Base-by-base conservation (phyloP, 2,113 vertebrate species). In the Podilymbus podiceps region DNA sequence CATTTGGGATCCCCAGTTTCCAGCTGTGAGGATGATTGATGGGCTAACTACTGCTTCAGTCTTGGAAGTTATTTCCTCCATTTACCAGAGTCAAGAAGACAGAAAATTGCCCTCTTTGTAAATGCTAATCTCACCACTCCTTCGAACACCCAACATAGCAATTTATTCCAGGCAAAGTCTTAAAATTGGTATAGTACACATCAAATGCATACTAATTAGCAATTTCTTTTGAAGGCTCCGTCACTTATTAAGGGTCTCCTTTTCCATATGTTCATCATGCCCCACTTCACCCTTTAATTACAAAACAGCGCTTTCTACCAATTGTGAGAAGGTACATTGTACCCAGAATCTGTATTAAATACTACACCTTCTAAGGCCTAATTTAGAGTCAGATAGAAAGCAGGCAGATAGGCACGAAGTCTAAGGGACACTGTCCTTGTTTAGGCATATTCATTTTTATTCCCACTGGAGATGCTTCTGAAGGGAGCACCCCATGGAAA, bases 11-110 rank as follows among this genome's bases (percentile, higher is more conserved):
- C 92, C 97, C 98, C 97, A 97, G 98, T 97, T 99, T 98, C 98
- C 98, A 98, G 98, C 98, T 99, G 98, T 98, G 98, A 98, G 98
- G 93, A 92, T 99, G 98, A 99, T 97, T 99, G 99, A 99, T 99
- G 98, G 98, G 97, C 98, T 99, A 98, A 99, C 98, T 98, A 97
- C 97, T 98, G 98, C 97, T 98, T 98, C 98, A 98, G 98, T 98
- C 97, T 98, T 97, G 97, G 97, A 98, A 98, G 98, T 98, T 98
- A 98, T 99, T 99, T 99, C 98, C 98, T 98, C 98, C 98, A 98
- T 98, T 98, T 99, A 98, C 98, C 91, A 94, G 96, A 98, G 97
- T 97, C 97, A 98, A 98, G 97, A 98, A 98, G 97, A 98, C 95
- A 98, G 98, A 98, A 98, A 98, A 98, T 98, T 98, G 93, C 96